phyloP scores from a whole-genome alignment of 1,140 invertebrate genomes.

The Neuroterus valhalla region DNA sequence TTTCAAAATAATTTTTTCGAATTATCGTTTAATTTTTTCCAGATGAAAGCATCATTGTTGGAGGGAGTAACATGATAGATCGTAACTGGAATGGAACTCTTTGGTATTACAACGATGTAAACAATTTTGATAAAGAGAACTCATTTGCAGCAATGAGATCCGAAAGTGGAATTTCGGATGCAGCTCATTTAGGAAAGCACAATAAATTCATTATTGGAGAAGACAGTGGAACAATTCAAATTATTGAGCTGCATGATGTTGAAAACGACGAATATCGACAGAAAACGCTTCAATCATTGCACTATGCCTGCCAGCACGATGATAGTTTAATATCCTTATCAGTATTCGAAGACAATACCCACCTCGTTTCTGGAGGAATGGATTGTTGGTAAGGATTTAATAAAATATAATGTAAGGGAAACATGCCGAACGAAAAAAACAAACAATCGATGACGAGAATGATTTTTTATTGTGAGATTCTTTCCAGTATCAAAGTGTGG shows the following conservation, averaged over 20 bases:
- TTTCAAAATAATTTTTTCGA: neutral
- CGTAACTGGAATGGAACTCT: constrained; percentile 67
- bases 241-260: constrained; percentile 51
- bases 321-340: constrained; percentile 61
- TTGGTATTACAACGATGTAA: constrained; percentile 59
- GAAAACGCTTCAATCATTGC: constrained; percentile 50
- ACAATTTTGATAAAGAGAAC: constrained; percentile 52
- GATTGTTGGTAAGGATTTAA: constrained; percentile 64
- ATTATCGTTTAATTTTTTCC: constrained; percentile 36
- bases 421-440: too few relatives aligned
- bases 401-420: neutral
- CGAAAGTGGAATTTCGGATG: constrained; percentile 60
- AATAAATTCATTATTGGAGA: constrained; percentile 65
- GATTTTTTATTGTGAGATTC: neutral
- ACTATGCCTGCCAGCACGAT: constrained; percentile 64
- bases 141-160: constrained; percentile 45
- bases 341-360: constrained; percentile 56
- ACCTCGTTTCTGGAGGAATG: constrained; percentile 63
- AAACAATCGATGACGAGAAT: too few relatives aligned
- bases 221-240: constrained; percentile 65
- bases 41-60: constrained; percentile 68
- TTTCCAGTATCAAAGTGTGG: constrained; percentile 70
- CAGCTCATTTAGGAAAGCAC: constrained; percentile 48
- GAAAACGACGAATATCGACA: constrained; percentile 34
- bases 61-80: constrained; percentile 66